Base-by-base conservation (phyloP, 2,797 vertebrate species). In the Smutsia gigantea region DNA sequence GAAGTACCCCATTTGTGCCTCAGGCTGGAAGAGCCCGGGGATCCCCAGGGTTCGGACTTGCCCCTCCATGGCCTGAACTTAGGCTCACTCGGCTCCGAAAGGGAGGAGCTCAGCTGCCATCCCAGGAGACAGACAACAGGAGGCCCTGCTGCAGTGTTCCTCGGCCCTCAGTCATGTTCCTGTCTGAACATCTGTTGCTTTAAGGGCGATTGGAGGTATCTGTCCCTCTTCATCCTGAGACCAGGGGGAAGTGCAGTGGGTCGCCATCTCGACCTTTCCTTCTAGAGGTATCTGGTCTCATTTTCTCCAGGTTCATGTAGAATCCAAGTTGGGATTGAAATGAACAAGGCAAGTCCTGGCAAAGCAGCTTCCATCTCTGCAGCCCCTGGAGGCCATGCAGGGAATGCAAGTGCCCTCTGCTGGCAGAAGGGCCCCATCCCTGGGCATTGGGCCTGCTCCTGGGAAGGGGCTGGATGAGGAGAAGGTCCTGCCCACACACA, bases 381-480 rank as follows among this genome's bases (percentile, higher is more conserved):
- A 46, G 46, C 46, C 46, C 11, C 46, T 46, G 46, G 49, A 63
- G 49, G 61, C 71, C 61, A 7, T 25, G 39, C 71, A 61, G 92
- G 92, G 93, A 0, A 3, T 82, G 46, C 81, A 85, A 46, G 93
- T n/a, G 94, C 97, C 97, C 97, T 97, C 97, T 97, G 91, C 93
- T 0, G 97, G 93, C 87, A 1, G 2, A 1, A 75, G 66, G 75
- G 17, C 17, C 25, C 68, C 77, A 72, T 74, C 0, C 1, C 97
- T 29, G 77, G 29, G 3, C 0, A 0, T 51, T n/a, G 0, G 37
- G 59, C 66, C 39, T 61, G 49, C 49, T 75, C 42, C 23, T 10
- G 5, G 42, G 66, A 81, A 18, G 10, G 46, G 64, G 18, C 87
- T 68, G 34, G 25, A 29, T 9, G 31, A 2, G 12, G 14, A 53